Conservation (phyloP, 2,797 vertebrate species). For the Pipistrellus pipistrellus region DNA sequence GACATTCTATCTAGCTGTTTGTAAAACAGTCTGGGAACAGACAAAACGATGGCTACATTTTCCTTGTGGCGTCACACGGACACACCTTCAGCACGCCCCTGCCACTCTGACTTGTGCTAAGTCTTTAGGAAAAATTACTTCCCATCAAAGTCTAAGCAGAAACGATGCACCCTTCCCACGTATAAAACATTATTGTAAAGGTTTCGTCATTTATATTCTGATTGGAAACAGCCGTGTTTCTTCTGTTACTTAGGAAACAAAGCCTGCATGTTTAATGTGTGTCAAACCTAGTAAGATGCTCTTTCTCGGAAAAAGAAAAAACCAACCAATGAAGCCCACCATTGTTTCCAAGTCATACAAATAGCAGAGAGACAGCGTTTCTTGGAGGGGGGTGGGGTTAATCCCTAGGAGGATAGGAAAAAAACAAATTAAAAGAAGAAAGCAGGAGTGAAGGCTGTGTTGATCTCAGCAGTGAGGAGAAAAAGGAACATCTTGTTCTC, state of each 20-base stretch:
- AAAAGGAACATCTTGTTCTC: not conserved
- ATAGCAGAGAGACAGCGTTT: not conserved
- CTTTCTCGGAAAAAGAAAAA: not conserved
- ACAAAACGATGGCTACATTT: not conserved
- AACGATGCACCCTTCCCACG: not conserved
- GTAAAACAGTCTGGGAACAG: slow-evolving; percentile 45
- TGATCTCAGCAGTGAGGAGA: not conserved
- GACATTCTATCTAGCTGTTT: slow-evolving; percentile 39
- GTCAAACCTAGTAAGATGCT: not conserved
- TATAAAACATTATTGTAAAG: slow-evolving; percentile 31
- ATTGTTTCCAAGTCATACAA: not conserved
- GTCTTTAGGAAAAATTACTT: slow-evolving; percentile 15
- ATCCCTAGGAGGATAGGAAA: not conserved
- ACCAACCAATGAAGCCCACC: not conserved
- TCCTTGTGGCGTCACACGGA: not conserved
- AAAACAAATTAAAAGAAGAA: not conserved
- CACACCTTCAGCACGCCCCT: not conserved
- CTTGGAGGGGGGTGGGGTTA: not conserved
- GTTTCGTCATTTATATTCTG: slow-evolving; percentile 31
- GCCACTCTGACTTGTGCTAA: not conserved
- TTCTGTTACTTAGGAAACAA: slow-evolving; percentile 32
- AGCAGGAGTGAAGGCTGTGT: not conserved
- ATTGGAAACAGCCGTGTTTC: slow-evolving; percentile 30
- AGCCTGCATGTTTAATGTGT: not conserved
- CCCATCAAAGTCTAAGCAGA: slow-evolving; percentile 41